Base-by-base conservation (phyloP, 1,140 invertebrate genomes). In the honey bee (Apis mellifera) region DNA sequence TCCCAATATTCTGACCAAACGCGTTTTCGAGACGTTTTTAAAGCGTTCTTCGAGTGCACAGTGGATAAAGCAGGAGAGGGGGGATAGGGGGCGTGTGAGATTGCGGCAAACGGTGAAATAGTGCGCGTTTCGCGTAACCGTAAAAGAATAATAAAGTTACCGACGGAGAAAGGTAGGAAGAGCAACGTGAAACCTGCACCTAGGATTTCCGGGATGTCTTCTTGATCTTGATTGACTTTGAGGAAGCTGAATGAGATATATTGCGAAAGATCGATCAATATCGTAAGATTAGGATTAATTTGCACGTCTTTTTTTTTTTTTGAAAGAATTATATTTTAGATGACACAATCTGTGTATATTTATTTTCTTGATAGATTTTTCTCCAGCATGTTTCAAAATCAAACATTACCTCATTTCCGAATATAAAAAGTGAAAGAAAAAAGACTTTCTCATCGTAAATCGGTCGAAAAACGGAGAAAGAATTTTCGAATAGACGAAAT, bases 171-270 rank as follows among this genome's bases (percentile, higher is more conserved):
- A 83, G 62, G 68, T 54, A 32, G 23, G 50, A 62, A 62, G 48
- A 79, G 55, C 32, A 78, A 50, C 21, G 42, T 76, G 66, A 55
- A 75, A 55, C 32, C 26, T 50, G 32, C 26, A 32, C 12, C 52
- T 21, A 23, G 59, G 23, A 78, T 79, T 85, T 84, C 75, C 84
- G 65, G 76, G 48, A 85, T 66, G 54, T 84, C 77, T 52, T 50
- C 57, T 42, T 42, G 70, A n/a, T 69, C n/a, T n/a, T n/a, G n/a
- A n/a, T n/a, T n/a, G n/a, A 85, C 59, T 0, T 72, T 12, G 19
- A n/a, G 26, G 32, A n/a, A 26, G 15, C 15, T 12, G 13, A 0
- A 26, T 42, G 4, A 42, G 0, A 4, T 42, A 42, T 42, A 42
- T 32, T 32, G 2, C 9, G 48, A 48, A 26, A 64, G n/a, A 23